These are phyloP conservation scores for Polydrusus pterygomalis DNA, from an alignment of 2,888 invertebrate species.

Conservation along the genomic window DNA sequence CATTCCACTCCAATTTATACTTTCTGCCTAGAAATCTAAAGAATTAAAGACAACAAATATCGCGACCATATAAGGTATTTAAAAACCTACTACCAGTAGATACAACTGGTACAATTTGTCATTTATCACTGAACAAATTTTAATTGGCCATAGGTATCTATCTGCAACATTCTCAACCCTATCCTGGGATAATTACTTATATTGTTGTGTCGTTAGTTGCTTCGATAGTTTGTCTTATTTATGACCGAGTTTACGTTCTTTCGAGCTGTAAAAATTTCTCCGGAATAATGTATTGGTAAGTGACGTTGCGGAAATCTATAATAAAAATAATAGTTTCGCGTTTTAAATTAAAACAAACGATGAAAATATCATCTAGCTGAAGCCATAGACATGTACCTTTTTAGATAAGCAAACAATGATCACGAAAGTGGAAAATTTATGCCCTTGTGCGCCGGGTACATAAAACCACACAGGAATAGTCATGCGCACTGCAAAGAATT, in stretches of 20 bases:
- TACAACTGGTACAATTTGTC: conserved; percentile 5
- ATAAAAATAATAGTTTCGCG: too few relatives aligned
- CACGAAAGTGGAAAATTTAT: too few relatives aligned
- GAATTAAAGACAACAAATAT: not conserved
- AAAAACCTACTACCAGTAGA: not conserved
- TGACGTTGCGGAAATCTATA: not conserved
- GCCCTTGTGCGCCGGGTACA: too few relatives aligned
- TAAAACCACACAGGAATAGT: too few relatives aligned
- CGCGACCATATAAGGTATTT: not conserved
- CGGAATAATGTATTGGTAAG: not conserved
- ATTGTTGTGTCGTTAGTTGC: conserved; percentile 11
- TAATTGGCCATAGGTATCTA: conserved; percentile 9
- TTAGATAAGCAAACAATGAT: too few relatives aligned
- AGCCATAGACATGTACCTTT: too few relatives aligned
- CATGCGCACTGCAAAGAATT: too few relatives aligned
- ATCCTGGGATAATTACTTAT: conserved; percentile 8
- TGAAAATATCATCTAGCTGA: too few relatives aligned
- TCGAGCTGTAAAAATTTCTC: not conserved
- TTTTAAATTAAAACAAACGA: too few relatives aligned
- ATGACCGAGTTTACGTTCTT: conserved; percentile 6
- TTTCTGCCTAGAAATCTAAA: too few relatives aligned
- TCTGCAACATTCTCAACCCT: conserved; percentile 1
- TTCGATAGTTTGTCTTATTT: conserved; percentile 19
- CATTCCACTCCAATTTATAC: too few relatives aligned
- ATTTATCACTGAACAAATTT: conserved; percentile 1